Conservation (phyloP, 2,797 vertebrate species). For the Gallirallus australis region DNA sequence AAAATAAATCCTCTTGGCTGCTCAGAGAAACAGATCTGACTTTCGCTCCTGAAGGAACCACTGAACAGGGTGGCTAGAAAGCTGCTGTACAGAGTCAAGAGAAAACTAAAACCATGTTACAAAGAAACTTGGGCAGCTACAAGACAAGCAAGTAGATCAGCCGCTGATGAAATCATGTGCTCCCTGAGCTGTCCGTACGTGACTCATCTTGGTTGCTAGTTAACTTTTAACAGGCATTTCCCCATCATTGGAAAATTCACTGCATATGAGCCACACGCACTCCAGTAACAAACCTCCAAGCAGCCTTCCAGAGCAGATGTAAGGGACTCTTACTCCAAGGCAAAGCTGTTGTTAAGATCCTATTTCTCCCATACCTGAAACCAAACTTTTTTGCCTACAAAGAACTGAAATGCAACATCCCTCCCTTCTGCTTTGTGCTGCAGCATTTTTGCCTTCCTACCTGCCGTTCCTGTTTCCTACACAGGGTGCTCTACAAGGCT, state of each 20-base stretch:
- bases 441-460: not conserved
- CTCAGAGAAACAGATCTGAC: not conserved
- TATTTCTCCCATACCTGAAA: not conserved
- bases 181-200: not conserved
- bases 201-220: not conserved
- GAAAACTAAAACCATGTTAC: rapidly evolving
- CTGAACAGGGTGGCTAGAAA: not conserved
- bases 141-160: not conserved
- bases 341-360: not conserved
- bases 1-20: not conserved
- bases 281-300: not conserved
- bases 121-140: not conserved
- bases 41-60: not conserved
- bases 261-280: rapidly evolving
- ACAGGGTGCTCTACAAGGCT: not conserved
- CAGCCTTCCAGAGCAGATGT: rapidly evolving
- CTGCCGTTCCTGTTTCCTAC: not conserved
- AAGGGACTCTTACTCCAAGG: not conserved
- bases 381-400: not conserved
- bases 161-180: not conserved
- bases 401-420: not conserved
- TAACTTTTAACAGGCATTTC: not conserved
- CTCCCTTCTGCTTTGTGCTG: not conserved
- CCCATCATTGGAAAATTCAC: not conserved
- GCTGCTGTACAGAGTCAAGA: not conserved